These are phyloP conservation scores for Oxyruncus cristatus DNA, from an alignment of 2,113 vertebrate genomes.

Conservation along the genomic window DNA sequence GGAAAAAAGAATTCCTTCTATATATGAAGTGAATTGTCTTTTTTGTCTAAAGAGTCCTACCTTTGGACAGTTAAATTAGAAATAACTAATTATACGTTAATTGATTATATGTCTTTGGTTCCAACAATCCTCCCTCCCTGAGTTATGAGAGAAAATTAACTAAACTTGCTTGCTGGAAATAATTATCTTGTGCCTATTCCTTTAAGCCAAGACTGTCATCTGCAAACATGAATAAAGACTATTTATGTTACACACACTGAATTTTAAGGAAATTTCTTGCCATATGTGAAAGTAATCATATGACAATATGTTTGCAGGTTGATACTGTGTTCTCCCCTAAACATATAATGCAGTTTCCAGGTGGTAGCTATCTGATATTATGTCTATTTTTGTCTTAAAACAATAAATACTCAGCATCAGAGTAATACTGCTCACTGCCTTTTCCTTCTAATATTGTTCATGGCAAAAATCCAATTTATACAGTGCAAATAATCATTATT, in stretches of 20 bases:
- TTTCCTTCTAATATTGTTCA: slow-evolving; percentile 42
- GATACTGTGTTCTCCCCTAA: slow-evolving; percentile 7
- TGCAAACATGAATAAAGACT: background rate
- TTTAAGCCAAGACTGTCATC: background rate
- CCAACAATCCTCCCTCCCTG: background rate
- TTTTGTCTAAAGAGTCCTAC: background rate
- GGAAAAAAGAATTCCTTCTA: background rate
- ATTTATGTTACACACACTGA: background rate
- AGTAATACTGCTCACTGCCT: slow-evolving; percentile 3
- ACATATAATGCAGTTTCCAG: slow-evolving; percentile 41
- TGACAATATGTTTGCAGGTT: slow-evolving; percentile 19
- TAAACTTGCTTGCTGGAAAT: background rate
- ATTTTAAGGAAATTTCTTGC: slow-evolving; percentile 22
- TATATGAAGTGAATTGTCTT: background rate
- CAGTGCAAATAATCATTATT: slow-evolving; percentile 46
- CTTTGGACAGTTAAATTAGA: background rate
- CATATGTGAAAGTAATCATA: slow-evolving; percentile 31
- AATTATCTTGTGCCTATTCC: background rate
- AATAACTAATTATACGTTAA: background rate
- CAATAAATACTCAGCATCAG: slow-evolving; percentile 17
- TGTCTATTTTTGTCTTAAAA: slow-evolving; percentile 39
- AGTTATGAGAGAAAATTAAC: background rate
- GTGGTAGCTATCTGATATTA: slow-evolving; percentile 37
- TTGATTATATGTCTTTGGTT: background rate
- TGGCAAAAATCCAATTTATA: slow-evolving; percentile 57